phyloP scores from a whole-genome alignment of 2,888 invertebrate genomes.

The Coelogynopora nodosa region DNA sequence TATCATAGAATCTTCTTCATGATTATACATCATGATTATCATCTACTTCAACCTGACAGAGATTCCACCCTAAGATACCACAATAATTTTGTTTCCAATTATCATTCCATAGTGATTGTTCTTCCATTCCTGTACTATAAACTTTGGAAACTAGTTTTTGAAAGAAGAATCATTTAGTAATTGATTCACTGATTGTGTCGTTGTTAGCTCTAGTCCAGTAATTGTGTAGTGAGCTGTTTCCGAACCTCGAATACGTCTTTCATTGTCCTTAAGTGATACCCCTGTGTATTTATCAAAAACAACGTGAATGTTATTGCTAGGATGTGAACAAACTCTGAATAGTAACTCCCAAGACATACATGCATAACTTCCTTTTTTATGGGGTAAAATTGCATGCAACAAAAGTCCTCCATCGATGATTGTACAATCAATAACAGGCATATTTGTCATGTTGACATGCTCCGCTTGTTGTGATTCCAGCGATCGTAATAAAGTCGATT shows the following conservation, averaged over 20 bases:
- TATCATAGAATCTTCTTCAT: slow-evolving; percentile 18
- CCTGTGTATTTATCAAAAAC: slow-evolving; percentile 9
- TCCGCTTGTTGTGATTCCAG: slow-evolving; percentile 35
- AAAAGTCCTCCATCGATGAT: slow-evolving; percentile 44
- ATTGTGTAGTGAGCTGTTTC: not conserved
- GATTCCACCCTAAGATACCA: not conserved
- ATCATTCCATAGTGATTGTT: slow-evolving; percentile 23
- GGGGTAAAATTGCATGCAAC: not conserved
- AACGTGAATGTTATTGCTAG: not conserved
- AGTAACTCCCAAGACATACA: not conserved
- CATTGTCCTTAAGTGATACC: slow-evolving; percentile 18
- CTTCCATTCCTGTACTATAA: slow-evolving; percentile 3
- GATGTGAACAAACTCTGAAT: not conserved
- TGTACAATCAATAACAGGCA: slow-evolving; percentile 39
- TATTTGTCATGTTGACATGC: not conserved
- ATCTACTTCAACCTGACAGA: slow-evolving; percentile 14
- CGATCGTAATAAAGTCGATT: slow-evolving; percentile 34
- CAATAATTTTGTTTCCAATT: slow-evolving; percentile 5
- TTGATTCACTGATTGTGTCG: not conserved
- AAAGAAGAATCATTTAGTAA: not conserved
- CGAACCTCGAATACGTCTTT: slow-evolving; percentile 4
- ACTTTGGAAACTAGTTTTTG: not conserved
- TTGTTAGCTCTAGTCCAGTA: not conserved
- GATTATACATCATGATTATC: too few relatives aligned
- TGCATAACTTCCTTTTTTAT: slow-evolving; percentile 10